These are phyloP conservation scores for Choristoneura fumiferana DNA, from an alignment of 1,140 invertebrate species.

Conservation along the genomic window DNA sequence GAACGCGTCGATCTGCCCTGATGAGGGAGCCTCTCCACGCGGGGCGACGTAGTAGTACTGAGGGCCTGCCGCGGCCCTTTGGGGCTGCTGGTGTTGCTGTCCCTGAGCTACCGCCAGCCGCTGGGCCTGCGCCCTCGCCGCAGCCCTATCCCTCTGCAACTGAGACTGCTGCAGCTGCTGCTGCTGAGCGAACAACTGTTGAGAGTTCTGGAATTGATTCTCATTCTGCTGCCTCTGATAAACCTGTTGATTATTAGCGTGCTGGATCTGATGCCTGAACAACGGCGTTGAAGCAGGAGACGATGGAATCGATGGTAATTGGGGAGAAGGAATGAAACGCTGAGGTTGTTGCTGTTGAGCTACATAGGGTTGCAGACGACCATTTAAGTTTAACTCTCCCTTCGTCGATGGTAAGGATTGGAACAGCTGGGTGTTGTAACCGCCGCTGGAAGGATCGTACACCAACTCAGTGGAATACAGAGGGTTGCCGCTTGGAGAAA, in stretches of 20 bases:
- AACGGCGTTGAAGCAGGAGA: slow-evolving; percentile 56
- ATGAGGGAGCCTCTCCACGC: slow-evolving; percentile 75
- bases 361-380: slow-evolving; percentile 86
- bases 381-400: slow-evolving; percentile 84
- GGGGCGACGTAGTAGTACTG: slow-evolving; percentile 84
- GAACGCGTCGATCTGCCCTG: slow-evolving; percentile 89
- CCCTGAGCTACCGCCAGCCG: slow-evolving; percentile 58
- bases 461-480: slow-evolving; percentile 88
- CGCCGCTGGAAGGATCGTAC: slow-evolving; percentile 87
- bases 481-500: slow-evolving; percentile 76
- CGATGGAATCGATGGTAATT: slow-evolving; percentile 57
- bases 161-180: slow-evolving; percentile 82
- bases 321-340: slow-evolving; percentile 70
- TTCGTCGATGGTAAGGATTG: slow-evolving; percentile 86
- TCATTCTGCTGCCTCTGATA: slow-evolving; percentile 86
- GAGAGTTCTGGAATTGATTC: slow-evolving; percentile 83
- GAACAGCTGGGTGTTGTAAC: slow-evolving; percentile 89
- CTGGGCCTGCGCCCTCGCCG: slow-evolving; percentile 72
- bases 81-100: slow-evolving; percentile 63
- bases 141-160: slow-evolving; percentile 71
- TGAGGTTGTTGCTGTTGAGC: slow-evolving; percentile 76
- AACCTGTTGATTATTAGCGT: slow-evolving; percentile 81
- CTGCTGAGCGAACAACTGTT: slow-evolving; percentile 86
- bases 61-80: slow-evolving; percentile 56
- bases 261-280: slow-evolving; percentile 69